Evolutionary conservation across 2,113 vertebrate species (phyloP), one percentile per base, ranked within the genome.

Genomic region (Pithys albifrons): DNA sequence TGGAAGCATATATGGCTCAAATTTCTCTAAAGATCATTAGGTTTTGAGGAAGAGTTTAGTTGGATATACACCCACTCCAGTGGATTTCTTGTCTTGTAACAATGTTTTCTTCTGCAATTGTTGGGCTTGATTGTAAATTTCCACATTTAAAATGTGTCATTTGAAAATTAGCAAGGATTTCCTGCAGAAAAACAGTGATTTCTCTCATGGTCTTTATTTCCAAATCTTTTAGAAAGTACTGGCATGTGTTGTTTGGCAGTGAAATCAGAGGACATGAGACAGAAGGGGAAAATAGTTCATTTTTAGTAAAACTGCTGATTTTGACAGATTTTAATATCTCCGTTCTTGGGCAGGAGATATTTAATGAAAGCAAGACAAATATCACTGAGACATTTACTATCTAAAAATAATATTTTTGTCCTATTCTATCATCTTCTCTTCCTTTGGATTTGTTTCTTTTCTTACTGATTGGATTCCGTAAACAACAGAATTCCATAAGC

Each of bases 341-440:
- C 39, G 85, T 72, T 78, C 66, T 83, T 91, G 62, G 62, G 37
- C 28, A 93, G 41, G 31, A 85, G 79, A 85, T 27, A 89, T 67
- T 82, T 64, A 82, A 78, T 88, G 54, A 91, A 76, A 93, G 33
- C 19, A 91, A 85, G 52, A 88, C 12, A 94, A 91, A 80, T 31
- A 39, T 2, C 39, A 85, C 39, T 19, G 28, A 83, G 15, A 4
- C 17, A 52, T 79, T 88, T 64, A 7, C 45, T 91, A 66, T 82
- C 66, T 88, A 79, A 66, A 94, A 91, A 37, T 41, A 92, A 58
- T 57, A 37, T 14, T 33, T 82, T 93, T 89, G 33, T 49, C 19
- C 49, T 72, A 28, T 43, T n/a, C 39, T 75, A 33, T 39, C 14
- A 52, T 52, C 17, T 57, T 71, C 51, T 15, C 57, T 74, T 86